Conservation (phyloP, 1,140 invertebrate species). For the Lepidotrigona ventralis region DNA sequence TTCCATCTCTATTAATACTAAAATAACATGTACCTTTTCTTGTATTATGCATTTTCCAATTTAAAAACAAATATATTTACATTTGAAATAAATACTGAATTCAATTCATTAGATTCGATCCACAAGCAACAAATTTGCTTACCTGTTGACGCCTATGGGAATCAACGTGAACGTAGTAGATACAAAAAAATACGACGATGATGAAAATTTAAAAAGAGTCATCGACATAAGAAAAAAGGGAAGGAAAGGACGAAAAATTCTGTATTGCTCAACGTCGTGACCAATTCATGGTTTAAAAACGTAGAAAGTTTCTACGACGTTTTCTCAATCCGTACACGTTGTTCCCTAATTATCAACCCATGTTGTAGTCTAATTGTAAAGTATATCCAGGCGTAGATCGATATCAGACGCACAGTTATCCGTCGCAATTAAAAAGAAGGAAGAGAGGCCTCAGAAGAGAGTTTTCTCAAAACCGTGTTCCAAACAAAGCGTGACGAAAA, state of each 20-base stretch:
- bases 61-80: neutral
- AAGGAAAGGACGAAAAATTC: no score
- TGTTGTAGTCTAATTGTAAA: neutral
- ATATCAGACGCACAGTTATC: conserved; percentile 20
- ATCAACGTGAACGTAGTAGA: neutral
- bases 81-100: neutral
- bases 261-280: neutral
- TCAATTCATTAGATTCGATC: neutral
- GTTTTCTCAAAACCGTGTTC: conserved; percentile 11
- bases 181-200: neutral
- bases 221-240: no score
- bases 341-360: conserved; percentile 1
- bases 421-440: conserved; percentile 23
- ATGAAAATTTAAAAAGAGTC: neutral
- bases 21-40: no score
- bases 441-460: neutral
- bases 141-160: neutral
- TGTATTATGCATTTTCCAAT: no score
- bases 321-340: neutral
- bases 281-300: neutral
- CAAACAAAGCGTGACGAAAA: conserved; percentile 29
- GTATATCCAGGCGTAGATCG: neutral
- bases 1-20: no score
- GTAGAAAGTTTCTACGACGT: neutral
- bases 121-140: no score